phyloP scores from a whole-genome alignment of 2,888 invertebrate species.

The Trichogramma dendrolimi region DNA sequence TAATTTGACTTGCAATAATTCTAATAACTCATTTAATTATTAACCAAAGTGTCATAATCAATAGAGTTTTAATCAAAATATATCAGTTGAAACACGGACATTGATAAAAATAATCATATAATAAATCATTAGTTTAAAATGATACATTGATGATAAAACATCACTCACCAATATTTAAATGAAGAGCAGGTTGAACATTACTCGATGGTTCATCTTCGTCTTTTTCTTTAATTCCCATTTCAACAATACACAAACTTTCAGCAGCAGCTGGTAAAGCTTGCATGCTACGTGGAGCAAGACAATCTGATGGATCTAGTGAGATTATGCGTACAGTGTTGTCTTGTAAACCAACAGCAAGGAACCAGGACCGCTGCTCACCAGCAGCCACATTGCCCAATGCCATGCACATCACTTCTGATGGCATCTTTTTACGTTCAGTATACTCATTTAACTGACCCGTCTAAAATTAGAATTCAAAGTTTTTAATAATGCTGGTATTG shows the following conservation, averaged over 20 bases:
- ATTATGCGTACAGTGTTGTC: conserved; percentile 97
- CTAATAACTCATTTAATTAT: background rate
- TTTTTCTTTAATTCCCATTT: conserved; percentile 71
- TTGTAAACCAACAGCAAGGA: conserved; percentile 90
- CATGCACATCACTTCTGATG: conserved; percentile 97
- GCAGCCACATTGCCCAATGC: conserved; percentile 90
- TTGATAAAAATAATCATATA: conserved; percentile 25
- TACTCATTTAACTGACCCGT: conserved; percentile 98
- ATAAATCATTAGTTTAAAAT: conserved; percentile 1
- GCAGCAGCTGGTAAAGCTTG: conserved; percentile 94
- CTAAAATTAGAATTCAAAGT: conserved; percentile 56
- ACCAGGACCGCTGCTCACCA: conserved; percentile 92
- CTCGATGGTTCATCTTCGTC: conserved; percentile 53
- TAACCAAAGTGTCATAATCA: conserved; percentile 20
- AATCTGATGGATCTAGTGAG: conserved; percentile 93
- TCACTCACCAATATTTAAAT: conserved; percentile 78
- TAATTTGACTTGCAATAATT: background rate
- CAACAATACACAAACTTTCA: conserved; percentile 94
- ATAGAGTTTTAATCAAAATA: conserved; percentile 23
- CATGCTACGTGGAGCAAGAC: conserved; percentile 91
- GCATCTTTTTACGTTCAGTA: conserved; percentile 94
- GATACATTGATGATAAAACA: background rate
- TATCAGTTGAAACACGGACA: conserved; percentile 26
- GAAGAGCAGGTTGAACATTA: conserved; percentile 71
- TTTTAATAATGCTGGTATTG: background rate